These are phyloP conservation scores for Numenius phaeopus DNA, from an alignment of 2,797 vertebrate species.

Conservation along the genomic window DNA sequence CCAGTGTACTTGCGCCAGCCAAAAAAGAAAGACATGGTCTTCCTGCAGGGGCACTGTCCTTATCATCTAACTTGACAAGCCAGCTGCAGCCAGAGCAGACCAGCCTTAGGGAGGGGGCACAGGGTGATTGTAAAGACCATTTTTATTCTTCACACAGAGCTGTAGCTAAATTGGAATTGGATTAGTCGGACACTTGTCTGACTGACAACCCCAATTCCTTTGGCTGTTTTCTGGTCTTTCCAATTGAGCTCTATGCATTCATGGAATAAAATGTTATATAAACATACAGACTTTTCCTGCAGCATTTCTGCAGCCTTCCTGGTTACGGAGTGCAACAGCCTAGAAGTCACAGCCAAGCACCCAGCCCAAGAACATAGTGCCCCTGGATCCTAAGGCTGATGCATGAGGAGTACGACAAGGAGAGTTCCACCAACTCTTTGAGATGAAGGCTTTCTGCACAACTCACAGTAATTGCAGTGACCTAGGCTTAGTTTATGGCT, in stretches of 20 bases:
- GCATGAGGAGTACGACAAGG: too few relatives aligned
- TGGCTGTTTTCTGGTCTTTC: neutral
- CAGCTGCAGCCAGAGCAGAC: neutral
- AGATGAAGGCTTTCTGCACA: neutral
- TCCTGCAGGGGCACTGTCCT: neutral
- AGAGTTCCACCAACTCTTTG: neutral
- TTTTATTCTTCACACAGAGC: neutral
- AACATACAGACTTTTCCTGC: neutral
- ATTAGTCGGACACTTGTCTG: neutral
- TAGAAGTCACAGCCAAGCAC: neutral
- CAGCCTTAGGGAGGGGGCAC: neutral
- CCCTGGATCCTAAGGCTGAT: neutral
- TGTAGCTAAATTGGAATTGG: neutral
- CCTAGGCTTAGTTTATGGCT: neutral
- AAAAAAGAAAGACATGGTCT: neutral
- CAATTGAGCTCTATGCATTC: neutral
- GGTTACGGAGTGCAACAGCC: neutral
- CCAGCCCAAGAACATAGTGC: neutral
- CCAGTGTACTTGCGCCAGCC: neutral
- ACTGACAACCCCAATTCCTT: neutral
- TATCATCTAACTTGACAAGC: neutral
- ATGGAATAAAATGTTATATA: neutral
- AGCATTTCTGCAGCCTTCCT: neutral
- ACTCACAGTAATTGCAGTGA: neutral
- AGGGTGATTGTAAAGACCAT: neutral